Base-by-base conservation (phyloP, 2,797 vertebrate genomes). In the Alectoris magna region DNA sequence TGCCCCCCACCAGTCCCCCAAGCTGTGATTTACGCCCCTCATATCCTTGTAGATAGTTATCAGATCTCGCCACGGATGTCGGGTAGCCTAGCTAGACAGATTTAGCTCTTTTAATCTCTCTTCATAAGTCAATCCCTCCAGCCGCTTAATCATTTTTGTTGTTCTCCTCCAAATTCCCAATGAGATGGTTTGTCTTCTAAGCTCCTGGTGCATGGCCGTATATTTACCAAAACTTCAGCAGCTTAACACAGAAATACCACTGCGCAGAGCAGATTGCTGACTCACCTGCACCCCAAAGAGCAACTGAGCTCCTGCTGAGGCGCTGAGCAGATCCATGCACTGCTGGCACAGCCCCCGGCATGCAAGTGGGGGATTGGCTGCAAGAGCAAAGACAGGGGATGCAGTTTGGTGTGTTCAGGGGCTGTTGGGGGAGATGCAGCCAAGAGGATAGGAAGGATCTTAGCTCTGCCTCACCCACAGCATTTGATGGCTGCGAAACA, bases 51-150 rank as follows among this genome's bases (percentile, higher is more conserved):
- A 87, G 88, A 89, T 87, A 67, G 87, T 93, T 81, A 78, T 93
- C 78, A 9, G 44, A 9, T 49, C 88, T 81, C 39, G 71, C 93
- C 41, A 26, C 14, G 75, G 85, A 46, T 38, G 88, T 56, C 21
- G 6, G 83, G 60, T 6, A 62, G 82, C 88, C 82, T 39, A 68
- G 91, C 74, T n/a, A 63, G 93, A 80, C 88, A 87, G 85, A 94
- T 93, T 94, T 93, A 95, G 88, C 75, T 87, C 83, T 93, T 91
- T 93, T 93, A 93, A 94, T 94, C 93, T 94, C 93, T 91, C 86
- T 87, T 91, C 93, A 78, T 91, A 95, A 93, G 71, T 95, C 93
- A 94, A 55, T 78, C 93, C 88, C 86, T 87, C 67, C 88, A 78
- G 88, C 59, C 3, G 41, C 86, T 94, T 95, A 87, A 95, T 94